phyloP scores from a whole-genome alignment of 1,140 invertebrate species.

The Hestina assimilis region DNA sequence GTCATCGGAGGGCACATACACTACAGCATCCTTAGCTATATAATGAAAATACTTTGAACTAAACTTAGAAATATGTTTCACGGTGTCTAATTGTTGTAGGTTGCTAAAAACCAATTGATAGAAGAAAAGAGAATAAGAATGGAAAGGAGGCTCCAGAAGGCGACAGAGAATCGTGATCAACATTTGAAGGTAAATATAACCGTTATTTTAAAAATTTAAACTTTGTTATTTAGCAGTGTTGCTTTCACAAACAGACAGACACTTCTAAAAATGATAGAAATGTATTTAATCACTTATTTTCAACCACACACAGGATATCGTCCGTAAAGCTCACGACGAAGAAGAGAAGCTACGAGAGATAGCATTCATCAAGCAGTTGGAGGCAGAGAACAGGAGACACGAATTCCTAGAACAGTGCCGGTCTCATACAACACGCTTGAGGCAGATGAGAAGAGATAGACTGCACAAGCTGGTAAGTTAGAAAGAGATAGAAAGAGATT shows the following conservation, averaged over 20 bases:
- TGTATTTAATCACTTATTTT: too few species aligned
- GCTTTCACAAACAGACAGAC: too few species aligned
- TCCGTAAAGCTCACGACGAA: slow-evolving; percentile 97
- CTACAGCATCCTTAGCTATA: too few species aligned
- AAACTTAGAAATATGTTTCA: background rate
- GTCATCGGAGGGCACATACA: too few species aligned
- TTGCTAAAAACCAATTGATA: slow-evolving; percentile 91
- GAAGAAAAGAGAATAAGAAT: slow-evolving; percentile 91
- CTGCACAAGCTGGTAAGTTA: slow-evolving; percentile 77
- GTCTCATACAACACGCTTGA: slow-evolving; percentile 90
- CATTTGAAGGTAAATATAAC: slow-evolving; percentile 74
- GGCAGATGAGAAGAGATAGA: slow-evolving; percentile 83
- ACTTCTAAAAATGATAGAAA: too few species aligned
- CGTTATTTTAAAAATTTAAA: background rate
- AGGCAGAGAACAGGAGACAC: slow-evolving; percentile 95
- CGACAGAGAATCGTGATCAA: slow-evolving; percentile 93
- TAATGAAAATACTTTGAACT: too few species aligned
- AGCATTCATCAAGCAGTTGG: slow-evolving; percentile 97
- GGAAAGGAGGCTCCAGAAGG: slow-evolving; percentile 91
- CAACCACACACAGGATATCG: slow-evolving; percentile 82
- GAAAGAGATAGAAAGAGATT: background rate
- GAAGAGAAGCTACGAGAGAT: slow-evolving; percentile 98
- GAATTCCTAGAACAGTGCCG: slow-evolving; percentile 91
- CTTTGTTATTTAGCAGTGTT: slow-evolving; percentile 1
- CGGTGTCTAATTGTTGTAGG: slow-evolving; percentile 43